Conservation (phyloP, 1,140 invertebrate genomes). For the Camponotus vicinus region DNA sequence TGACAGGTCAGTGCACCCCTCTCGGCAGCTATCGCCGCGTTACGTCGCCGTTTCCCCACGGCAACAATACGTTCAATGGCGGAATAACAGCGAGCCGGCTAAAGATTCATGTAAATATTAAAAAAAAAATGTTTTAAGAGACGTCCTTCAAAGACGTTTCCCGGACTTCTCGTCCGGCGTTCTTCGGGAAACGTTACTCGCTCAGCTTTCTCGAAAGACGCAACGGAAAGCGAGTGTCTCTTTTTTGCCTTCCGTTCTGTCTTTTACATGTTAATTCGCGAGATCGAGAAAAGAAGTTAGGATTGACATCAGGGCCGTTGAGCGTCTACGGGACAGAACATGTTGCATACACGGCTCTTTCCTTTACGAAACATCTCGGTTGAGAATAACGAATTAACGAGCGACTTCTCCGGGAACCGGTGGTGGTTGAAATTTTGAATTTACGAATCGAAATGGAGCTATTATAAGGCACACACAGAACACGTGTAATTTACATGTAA, state of each 20-base stretch:
- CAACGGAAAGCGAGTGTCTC: not conserved
- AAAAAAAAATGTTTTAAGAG: not conserved
- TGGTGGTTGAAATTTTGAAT: not conserved
- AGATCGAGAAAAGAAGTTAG: not conserved
- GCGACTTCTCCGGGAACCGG: not conserved
- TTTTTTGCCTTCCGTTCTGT: not conserved
- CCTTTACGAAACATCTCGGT: not conserved
- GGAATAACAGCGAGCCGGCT: conserved; percentile 9
- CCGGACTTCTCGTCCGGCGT: not conserved
- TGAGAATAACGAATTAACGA: not conserved
- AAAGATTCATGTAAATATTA: not conserved
- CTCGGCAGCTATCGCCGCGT: not conserved
- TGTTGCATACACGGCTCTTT: too few relatives aligned
- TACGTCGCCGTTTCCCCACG: not conserved
- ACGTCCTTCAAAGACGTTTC: not conserved
- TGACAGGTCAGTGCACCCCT: conserved; percentile 76
- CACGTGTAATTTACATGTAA: not conserved
- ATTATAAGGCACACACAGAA: not conserved
- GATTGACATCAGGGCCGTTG: not conserved
- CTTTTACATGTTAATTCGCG: not conserved
- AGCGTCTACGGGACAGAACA: not conserved
- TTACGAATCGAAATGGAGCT: not conserved
- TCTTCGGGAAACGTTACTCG: not conserved
- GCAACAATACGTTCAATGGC: conserved; percentile 1
- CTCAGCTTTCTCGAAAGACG: not conserved